phyloP scores from a whole-genome alignment of 2,113 vertebrate species.

The Hucho hucho region DNA sequence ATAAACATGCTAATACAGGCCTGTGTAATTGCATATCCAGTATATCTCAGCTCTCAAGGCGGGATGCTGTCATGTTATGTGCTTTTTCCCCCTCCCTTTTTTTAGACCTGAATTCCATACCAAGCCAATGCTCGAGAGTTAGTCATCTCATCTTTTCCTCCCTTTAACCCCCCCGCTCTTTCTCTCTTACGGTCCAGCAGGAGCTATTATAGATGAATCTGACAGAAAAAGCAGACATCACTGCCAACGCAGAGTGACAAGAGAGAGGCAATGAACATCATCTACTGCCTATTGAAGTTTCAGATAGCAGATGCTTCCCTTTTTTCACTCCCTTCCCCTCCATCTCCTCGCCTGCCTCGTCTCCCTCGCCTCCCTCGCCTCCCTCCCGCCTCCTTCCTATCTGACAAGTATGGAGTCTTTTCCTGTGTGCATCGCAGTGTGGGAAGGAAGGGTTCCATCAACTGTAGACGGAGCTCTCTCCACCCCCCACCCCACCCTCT shows the following conservation, averaged over 20 bases:
- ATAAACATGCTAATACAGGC: constrained; percentile 67
- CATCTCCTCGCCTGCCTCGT: background rate
- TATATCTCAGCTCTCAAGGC: constrained; percentile 47
- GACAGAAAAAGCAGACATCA: constrained; percentile 51
- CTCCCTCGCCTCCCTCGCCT: background rate
- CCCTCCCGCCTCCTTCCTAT: constrained; percentile 7
- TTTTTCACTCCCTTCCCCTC: background rate
- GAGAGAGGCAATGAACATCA: constrained; percentile 34
- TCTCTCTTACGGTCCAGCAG: constrained; percentile 40
- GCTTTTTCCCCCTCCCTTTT: constrained; percentile 41
- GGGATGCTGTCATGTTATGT: constrained; percentile 56
- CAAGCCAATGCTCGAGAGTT: constrained; percentile 43
- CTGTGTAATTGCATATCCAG: constrained; percentile 57
- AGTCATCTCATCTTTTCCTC: constrained; percentile 51
- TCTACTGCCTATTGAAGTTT: constrained; percentile 24
- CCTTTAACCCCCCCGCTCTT: background rate
- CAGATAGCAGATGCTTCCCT: constrained; percentile 15
- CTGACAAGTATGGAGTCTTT: constrained; percentile 29
- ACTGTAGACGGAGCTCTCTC: background rate
- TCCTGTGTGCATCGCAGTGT: constrained; percentile 18
- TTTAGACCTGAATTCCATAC: constrained; percentile 62
- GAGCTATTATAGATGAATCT: constrained; percentile 32
- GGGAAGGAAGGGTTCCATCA: constrained; percentile 18
- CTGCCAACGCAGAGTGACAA: constrained; percentile 40
- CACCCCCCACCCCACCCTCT: background rate